Evolutionary conservation across 2,888 invertebrate species (phyloP), one percentile per base, ranked within the genome.

Genomic region (Imbricaverruca yamaguchii): DNA sequence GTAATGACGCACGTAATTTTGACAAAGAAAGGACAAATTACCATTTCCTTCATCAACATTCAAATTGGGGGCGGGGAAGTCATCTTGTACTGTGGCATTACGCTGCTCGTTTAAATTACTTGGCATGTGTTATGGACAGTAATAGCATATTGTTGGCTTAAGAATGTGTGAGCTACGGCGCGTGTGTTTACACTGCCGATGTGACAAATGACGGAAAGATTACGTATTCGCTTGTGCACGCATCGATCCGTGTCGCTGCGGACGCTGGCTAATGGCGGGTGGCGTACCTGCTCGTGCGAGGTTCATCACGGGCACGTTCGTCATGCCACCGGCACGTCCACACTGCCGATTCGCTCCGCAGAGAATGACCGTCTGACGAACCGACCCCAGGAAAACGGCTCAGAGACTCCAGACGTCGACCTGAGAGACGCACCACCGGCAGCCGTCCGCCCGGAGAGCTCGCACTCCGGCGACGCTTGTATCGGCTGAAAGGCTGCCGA

Each of bases 81-180:
- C 10, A 53, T 74, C 18, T 55, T 55, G 53, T 15, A 21, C 74
- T 21, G 21, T 74, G 74, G 55, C 21, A 55, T 74, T 74, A 74
- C 9, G 53, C 55, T 21, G 3, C 55, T 74, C 55, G 21, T 74
- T 74, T 74, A 55, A 74, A 74, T 55, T 18, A 74, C 74, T 74
- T 74, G 74, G 21, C 74, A 55, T 74, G 74, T 74, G 55, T 55
- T 74, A 74, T 74, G 74, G 74, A 53, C 74, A 74, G 74, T 74
- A 74, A 74, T 74, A 55, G 74, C 55, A 74, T 55, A 55, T 21
- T 74, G 74, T 74, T 74, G 74, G 21, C 55, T 55, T 74, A 55
- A 74, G 53, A 55, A 74, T 55, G 74, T 55, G 74, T 55, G 74
- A 74, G 74, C 18, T 53, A 74, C 74, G 74, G 55, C 21, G 9